These are phyloP conservation scores for Shargacucullia verbasci DNA, from an alignment of 2,888 invertebrate species.

Conservation along the genomic window DNA sequence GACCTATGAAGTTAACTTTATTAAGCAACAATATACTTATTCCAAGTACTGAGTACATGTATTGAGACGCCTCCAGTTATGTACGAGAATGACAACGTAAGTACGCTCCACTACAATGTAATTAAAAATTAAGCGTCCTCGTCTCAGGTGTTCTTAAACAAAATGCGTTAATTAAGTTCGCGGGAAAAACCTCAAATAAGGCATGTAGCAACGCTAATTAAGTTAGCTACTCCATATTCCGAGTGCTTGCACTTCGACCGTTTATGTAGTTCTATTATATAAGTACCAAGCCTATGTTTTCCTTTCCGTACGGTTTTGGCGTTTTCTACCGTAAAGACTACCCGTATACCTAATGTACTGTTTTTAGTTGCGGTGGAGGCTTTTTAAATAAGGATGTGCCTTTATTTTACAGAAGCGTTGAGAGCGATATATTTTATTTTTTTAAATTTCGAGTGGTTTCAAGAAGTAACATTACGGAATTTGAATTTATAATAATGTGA, in stretches of 20 bases:
- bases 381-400: slow-evolving; percentile 40
- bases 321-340: slow-evolving; percentile 29
- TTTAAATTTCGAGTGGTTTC: no score
- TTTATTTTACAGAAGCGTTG: not conserved
- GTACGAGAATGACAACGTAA: slow-evolving; percentile 32
- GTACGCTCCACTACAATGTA: slow-evolving; percentile 61
- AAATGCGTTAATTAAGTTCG: slow-evolving; percentile 81
- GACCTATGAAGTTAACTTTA: not conserved
- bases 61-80: slow-evolving; percentile 11
- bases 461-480: no score
- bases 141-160: slow-evolving; percentile 77
- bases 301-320: slow-evolving; percentile 26
- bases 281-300: slow-evolving; percentile 33
- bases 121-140: slow-evolving; percentile 74
- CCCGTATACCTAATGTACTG: slow-evolving; percentile 22
- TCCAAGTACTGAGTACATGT: slow-evolving; percentile 7
- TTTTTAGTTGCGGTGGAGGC: slow-evolving; percentile 26
- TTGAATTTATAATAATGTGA: no score
- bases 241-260: slow-evolving; percentile 11
- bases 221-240: slow-evolving; percentile 61
- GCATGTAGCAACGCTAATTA: slow-evolving; percentile 70
- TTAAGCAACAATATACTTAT: slow-evolving; percentile 11
- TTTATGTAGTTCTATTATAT: slow-evolving; percentile 14
- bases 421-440: no score
- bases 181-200: slow-evolving; percentile 73